phyloP scores from a whole-genome alignment of 2,113 vertebrate genomes.

The Columba janthina region DNA sequence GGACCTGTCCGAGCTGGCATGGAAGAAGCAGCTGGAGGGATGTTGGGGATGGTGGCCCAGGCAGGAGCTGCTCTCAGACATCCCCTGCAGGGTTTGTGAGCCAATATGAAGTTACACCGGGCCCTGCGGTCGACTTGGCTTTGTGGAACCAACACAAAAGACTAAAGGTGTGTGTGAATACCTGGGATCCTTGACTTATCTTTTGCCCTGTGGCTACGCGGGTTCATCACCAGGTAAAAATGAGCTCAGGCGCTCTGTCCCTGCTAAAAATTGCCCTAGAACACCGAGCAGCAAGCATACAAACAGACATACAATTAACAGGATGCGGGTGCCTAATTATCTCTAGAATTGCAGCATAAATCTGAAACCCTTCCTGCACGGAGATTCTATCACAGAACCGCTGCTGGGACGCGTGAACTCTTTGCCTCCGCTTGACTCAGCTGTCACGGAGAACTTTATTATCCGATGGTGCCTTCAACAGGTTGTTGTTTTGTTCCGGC shows the following conservation, averaged over 20 bases:
- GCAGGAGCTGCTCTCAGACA: too few relatives aligned
- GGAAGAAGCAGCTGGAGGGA: too few relatives aligned
- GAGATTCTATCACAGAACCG: background rate
- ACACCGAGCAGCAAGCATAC: background rate
- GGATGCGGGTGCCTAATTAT: background rate
- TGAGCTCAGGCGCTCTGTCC: background rate
- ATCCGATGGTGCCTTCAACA: background rate
- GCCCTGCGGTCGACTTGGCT: background rate
- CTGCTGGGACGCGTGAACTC: background rate
- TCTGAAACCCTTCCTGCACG: background rate
- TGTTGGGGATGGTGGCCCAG: too few relatives aligned
- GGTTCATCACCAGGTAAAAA: background rate
- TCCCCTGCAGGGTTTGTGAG: background rate
- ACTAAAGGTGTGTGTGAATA: background rate
- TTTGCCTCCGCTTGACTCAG: background rate
- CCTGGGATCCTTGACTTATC: background rate
- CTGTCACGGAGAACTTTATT: background rate
- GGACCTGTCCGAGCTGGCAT: too few relatives aligned
- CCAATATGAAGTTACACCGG: background rate
- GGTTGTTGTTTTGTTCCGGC: background rate
- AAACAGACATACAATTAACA: background rate
- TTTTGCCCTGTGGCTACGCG: background rate
- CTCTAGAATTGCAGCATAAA: background rate
- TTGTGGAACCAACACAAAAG: background rate
- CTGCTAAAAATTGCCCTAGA: background rate